phyloP scores from a whole-genome alignment of 1,140 invertebrate genomes.

The Phthorimaea operculella region DNA sequence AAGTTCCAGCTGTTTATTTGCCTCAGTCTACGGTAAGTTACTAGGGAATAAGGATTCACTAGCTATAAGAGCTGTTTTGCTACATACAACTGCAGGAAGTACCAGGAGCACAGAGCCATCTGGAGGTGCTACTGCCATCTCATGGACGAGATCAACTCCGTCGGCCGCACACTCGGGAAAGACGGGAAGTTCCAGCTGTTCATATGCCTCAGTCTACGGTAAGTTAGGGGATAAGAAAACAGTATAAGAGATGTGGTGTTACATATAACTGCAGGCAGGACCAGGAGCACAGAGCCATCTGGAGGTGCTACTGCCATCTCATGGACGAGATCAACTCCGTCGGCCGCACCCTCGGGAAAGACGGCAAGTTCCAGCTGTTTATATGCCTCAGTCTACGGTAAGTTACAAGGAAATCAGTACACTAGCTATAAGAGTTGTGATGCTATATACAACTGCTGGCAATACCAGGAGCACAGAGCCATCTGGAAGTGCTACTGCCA shows the following conservation, averaged over 20 bases:
- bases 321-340: constrained; percentile 87
- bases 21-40: constrained; percentile 85
- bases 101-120: constrained; percentile 75
- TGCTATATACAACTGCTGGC: too few relatives aligned
- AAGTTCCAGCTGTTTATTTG: constrained; percentile 98
- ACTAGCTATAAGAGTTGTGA: too few relatives aligned
- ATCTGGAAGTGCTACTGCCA: constrained; percentile 82
- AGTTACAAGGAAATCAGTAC: too few relatives aligned
- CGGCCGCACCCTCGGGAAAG: constrained; percentile 91
- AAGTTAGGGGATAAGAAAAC: too few relatives aligned
- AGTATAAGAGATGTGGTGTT: too few relatives aligned
- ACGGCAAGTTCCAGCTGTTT: constrained; percentile 98
- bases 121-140: constrained; percentile 82
- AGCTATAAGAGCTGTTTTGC: too few relatives aligned
- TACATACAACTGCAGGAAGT: too few relatives aligned
- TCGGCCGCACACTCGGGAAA: constrained; percentile 90
- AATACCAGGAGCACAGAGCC: constrained; percentile 73
- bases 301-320: constrained; percentile 81
- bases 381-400: constrained; percentile 91
- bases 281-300: constrained; percentile 74
- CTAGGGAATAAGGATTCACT: too few relatives aligned
- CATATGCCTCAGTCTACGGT: constrained; percentile 91
- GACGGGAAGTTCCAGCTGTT: constrained; percentile 99
- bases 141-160: constrained; percentile 85
- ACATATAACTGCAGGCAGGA: too few relatives aligned